Conservation (phyloP, 1,140 invertebrate species). For the Lordiphosa stackelbergi region DNA sequence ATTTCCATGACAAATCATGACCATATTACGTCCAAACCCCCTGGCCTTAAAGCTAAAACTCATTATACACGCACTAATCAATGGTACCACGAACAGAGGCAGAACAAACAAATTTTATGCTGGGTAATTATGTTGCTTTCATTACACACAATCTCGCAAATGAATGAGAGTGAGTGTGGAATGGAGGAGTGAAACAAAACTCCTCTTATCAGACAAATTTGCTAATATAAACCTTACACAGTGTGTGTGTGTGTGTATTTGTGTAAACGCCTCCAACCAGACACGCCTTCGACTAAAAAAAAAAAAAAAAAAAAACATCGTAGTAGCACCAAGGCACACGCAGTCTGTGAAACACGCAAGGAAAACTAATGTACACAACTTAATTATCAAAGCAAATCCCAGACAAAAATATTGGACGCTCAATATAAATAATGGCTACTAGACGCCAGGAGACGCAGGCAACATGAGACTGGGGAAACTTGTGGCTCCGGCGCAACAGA, state of each 20-base stretch:
- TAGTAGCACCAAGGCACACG: slow-evolving; percentile 16
- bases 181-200: slow-evolving; percentile 14
- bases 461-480: neutral
- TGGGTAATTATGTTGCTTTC: slow-evolving; percentile 41
- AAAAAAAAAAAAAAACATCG: slow-evolving; percentile 18
- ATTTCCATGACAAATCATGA: slow-evolving; percentile 15
- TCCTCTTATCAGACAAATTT: slow-evolving; percentile 41
- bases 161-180: neutral
- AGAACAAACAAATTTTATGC: slow-evolving; percentile 22
- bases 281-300: slow-evolving; percentile 20
- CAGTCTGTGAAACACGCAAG: slow-evolving; percentile 43
- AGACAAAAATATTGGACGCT: slow-evolving; percentile 48
- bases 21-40: slow-evolving; percentile 13
- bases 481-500: neutral
- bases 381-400: slow-evolving; percentile 52
- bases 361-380: slow-evolving; percentile 47
- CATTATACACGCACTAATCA: slow-evolving; percentile 19
- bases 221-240: slow-evolving; percentile 44
- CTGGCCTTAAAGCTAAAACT: slow-evolving; percentile 30
- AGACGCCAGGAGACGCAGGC: slow-evolving; percentile 25
- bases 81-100: too few species aligned
- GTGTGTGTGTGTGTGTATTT: too few species aligned
- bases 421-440: slow-evolving; percentile 45
- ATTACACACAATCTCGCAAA: slow-evolving; percentile 12
- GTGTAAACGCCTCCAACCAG: slow-evolving; percentile 5